phyloP scores from a whole-genome alignment of 2,113 vertebrate genomes.

The Zosterops hypoxanthus region DNA sequence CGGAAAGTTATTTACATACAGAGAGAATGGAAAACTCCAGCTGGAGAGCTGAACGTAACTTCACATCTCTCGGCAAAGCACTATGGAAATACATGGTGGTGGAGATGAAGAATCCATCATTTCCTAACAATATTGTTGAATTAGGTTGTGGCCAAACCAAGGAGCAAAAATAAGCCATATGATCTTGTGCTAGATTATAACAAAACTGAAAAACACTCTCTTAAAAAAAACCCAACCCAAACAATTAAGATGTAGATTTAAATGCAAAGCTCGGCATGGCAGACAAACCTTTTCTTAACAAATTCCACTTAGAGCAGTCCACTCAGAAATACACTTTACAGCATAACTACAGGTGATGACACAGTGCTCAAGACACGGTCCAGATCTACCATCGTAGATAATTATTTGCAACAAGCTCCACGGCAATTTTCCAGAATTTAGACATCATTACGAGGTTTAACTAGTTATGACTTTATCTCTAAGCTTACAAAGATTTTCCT shows the following conservation, averaged over 20 bases:
- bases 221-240: rapidly evolving
- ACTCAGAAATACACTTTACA: not conserved
- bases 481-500: not conserved
- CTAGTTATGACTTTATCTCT: not conserved
- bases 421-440: not conserved
- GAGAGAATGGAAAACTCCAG: not conserved
- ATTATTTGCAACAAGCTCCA: not conserved
- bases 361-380: not conserved
- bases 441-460: not conserved
- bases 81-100: not conserved
- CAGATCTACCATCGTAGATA: not conserved
- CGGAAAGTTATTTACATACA: not conserved
- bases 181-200: not conserved
- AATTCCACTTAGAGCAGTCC: not conserved
- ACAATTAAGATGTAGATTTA: not conserved
- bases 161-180: not conserved
- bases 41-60: not conserved
- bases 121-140: not conserved
- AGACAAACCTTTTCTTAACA: not conserved
- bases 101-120: not conserved
- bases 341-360: not conserved
- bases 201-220: not conserved
- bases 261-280: not conserved
- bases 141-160: not conserved
- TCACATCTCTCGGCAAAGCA: not conserved